These are phyloP conservation scores for Mycetomoellerius zeteki DNA, from an alignment of 1,140 invertebrate species.

Conservation along the genomic window DNA sequence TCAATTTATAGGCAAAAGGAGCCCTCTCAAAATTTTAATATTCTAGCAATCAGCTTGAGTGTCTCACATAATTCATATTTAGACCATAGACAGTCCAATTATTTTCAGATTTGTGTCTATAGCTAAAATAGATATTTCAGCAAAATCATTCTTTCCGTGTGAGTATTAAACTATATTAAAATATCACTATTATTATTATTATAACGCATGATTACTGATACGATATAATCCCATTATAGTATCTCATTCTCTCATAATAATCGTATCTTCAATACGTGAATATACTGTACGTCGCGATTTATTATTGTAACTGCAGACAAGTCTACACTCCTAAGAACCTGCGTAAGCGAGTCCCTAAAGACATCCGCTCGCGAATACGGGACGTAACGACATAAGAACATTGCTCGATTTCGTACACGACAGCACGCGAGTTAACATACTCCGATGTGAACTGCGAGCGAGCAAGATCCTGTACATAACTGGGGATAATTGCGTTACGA, in stretches of 20 bases:
- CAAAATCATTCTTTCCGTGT: too few species aligned
- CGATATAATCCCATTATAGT: background rate
- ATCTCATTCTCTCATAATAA: background rate
- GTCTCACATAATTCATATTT: too few species aligned
- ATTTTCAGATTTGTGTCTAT: too few species aligned
- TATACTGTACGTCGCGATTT: background rate
- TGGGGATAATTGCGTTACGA: conserved; percentile 58
- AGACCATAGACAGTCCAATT: too few species aligned
- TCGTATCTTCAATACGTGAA: background rate
- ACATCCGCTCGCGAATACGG: background rate
- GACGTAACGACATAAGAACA: conserved; percentile 3
- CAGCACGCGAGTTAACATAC: conserved; percentile 50
- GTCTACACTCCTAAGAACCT: background rate
- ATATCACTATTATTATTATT: background rate
- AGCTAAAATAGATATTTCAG: too few species aligned
- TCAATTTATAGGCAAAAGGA: too few species aligned
- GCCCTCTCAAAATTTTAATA: too few species aligned
- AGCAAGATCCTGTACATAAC: conserved; percentile 61
- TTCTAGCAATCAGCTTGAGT: too few species aligned
- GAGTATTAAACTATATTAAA: background rate
- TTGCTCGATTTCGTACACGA: conserved; percentile 49
- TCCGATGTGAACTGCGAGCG: conserved; percentile 53
- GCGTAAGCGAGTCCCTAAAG: background rate
- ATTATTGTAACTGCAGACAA: background rate
- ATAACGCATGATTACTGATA: background rate